Percentiles rank a stretch among this genome's conserved stretches.
phyloP scores from a whole-genome alignment of 2,797 vertebrate species.

The Vultur gryphus region DNA sequence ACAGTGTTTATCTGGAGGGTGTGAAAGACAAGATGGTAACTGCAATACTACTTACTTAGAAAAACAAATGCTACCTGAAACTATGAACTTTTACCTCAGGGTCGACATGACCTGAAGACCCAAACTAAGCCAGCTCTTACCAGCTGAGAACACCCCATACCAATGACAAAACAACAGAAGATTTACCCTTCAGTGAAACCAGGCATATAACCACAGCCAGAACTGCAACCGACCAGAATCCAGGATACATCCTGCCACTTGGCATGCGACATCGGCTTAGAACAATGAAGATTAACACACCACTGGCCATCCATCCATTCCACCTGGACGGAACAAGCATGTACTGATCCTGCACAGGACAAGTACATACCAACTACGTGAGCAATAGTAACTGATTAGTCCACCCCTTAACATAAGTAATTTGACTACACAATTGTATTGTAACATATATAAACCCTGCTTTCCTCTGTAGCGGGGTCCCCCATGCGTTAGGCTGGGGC shows the following conservation, averaged over 20 bases:
- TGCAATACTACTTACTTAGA: background rate
- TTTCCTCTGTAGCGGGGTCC: background rate
- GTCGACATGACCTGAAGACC: background rate
- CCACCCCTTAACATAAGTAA: background rate
- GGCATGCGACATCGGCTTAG: background rate
- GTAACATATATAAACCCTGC: background rate
- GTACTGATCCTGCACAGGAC: background rate
- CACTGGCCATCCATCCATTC: background rate
- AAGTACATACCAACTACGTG: background rate
- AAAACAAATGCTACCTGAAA: background rate
- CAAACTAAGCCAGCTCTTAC: background rate
- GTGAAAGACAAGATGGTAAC: background rate
- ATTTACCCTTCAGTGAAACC: background rate
- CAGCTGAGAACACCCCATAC: background rate
- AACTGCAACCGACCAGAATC: fast-evolving
- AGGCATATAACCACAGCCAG: background rate
- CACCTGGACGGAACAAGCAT: background rate
- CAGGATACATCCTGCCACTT: background rate
- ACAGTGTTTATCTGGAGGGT: background rate
- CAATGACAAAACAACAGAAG: background rate
- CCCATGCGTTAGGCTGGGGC: background rate
- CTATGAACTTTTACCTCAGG: background rate
- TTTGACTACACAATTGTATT: background rate
- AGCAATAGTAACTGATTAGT: background rate
- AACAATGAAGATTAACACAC: background rate